Percentiles rank a stretch among this genome's conserved stretches.
Conservation (phyloP, 2,797 vertebrate genomes). For the Eidolon dupreanum region DNA sequence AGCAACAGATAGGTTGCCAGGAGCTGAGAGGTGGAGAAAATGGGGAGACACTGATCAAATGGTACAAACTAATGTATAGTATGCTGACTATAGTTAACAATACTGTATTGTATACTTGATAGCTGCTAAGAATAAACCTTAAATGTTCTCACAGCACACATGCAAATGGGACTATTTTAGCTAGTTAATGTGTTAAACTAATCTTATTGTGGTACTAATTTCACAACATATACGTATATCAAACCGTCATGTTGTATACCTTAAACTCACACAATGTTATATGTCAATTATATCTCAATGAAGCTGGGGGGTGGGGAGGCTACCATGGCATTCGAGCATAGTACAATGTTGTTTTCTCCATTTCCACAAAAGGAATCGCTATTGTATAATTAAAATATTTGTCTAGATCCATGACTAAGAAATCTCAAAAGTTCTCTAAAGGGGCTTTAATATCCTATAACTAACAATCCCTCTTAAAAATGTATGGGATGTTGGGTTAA, state of each 20-base stretch:
- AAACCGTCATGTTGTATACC: background rate
- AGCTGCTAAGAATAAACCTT: background rate
- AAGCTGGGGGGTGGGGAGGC: background rate
- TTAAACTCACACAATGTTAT: background rate
- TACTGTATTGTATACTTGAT: background rate
- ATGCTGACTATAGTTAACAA: background rate
- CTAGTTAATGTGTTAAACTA: background rate
- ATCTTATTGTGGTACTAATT: background rate
- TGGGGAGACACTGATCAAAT: background rate
- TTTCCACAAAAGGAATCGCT: conserved; percentile 17
- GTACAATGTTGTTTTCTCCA: background rate
- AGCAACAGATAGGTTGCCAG: background rate
- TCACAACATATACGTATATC: background rate
- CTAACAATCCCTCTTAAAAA: background rate
- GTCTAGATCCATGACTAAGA: background rate
- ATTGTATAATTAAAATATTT: background rate
- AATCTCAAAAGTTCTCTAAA: background rate
- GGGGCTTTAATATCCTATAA: background rate
- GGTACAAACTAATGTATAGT: background rate
- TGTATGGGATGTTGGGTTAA: background rate
- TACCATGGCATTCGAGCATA: background rate
- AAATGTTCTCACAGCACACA: background rate
- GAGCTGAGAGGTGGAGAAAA: background rate
- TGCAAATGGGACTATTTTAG: background rate
- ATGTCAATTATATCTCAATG: background rate